These are phyloP conservation scores for Argentina silus DNA, from an alignment of 2,797 vertebrate genomes.

Conservation along the genomic window DNA sequence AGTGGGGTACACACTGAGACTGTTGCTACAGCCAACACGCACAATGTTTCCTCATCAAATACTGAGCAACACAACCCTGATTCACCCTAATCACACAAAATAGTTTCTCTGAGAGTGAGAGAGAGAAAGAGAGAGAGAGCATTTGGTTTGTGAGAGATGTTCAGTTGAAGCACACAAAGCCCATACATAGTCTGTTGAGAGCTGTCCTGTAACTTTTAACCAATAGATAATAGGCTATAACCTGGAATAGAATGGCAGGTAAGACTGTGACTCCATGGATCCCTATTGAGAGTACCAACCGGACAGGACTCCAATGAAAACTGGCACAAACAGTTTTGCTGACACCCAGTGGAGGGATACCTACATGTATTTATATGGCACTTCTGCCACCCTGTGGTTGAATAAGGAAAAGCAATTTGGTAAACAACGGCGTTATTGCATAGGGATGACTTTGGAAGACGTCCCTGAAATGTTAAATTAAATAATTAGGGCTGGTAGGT, in stretches of 20 bases:
- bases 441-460: too few species aligned
- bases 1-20: constrained; percentile 20
- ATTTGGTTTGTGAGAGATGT: neutral
- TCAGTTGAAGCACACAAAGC: neutral
- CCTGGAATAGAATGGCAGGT: neutral
- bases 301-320: too few species aligned
- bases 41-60: constrained; percentile 59
- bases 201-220: neutral
- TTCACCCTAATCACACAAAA: neutral
- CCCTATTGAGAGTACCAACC: neutral
- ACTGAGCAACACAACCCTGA: constrained; percentile 21
- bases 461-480: too few species aligned
- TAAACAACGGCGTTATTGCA: too few species aligned
- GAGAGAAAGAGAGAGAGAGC: neutral
- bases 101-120: neutral
- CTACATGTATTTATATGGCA: neutral
- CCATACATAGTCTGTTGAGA: neutral
- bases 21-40: constrained; percentile 62
- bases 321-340: neutral
- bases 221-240: neutral
- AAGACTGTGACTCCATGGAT: neutral
- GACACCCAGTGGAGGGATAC: neutral
- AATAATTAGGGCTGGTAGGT: too few species aligned
- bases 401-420: too few species aligned
- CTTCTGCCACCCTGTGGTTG: constrained; percentile 36